phyloP scores from a whole-genome alignment of 1,140 invertebrate genomes.

The Brachystomella parvula region DNA sequence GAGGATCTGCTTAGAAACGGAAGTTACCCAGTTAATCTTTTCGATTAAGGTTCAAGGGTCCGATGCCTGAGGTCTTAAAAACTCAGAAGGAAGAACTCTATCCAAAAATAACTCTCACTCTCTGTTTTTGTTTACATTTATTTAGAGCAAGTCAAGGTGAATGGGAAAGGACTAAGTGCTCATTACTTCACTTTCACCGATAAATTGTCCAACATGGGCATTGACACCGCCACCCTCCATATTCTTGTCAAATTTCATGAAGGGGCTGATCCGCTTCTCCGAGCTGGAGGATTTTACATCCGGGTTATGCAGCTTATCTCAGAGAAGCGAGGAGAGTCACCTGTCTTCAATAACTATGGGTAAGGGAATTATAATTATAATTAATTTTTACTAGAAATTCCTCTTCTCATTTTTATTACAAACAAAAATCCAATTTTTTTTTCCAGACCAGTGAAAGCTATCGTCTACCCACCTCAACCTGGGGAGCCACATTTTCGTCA shows the following conservation, averaged over 20 bases:
- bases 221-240: constrained; percentile 30
- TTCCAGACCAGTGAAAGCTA: constrained; percentile 20
- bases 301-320: constrained; percentile 28
- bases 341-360: constrained; percentile 30
- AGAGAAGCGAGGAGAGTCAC: constrained; percentile 31
- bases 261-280: constrained; percentile 16
- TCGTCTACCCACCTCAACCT: background rate
- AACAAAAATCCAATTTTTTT: background rate
- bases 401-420: background rate
- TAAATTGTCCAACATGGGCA: constrained; percentile 31
- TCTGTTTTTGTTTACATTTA: constrained; percentile 14
- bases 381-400: background rate
- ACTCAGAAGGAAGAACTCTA: background rate
- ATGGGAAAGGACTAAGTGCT: constrained; percentile 23
- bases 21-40: too few relatives aligned
- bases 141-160: constrained; percentile 27
- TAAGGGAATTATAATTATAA: constrained; percentile 18
- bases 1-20: too few relatives aligned
- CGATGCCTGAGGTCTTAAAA: too few relatives aligned
- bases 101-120: background rate
- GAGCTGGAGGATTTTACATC: constrained; percentile 14
- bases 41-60: too few relatives aligned
- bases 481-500: constrained; percentile 17
- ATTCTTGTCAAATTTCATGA: constrained; percentile 24
- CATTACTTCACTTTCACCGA: constrained; percentile 36